These are phyloP conservation scores for Danio jaintianensis DNA, from an alignment of 2,797 vertebrate species.

Conservation along the genomic window DNA sequence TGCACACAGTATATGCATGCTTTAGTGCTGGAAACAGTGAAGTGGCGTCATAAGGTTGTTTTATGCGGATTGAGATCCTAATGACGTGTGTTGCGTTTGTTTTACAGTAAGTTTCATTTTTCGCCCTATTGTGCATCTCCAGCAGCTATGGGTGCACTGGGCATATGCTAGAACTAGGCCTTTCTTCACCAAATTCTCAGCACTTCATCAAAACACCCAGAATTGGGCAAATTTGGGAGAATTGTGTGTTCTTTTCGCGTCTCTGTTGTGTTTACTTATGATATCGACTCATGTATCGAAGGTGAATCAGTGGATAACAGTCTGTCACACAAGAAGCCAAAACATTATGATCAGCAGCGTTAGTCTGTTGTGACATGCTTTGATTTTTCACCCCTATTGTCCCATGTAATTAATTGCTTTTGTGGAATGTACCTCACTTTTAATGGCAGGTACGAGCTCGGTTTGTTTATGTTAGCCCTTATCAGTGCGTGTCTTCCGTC, in stretches of 20 bases:
- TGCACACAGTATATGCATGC: constrained; percentile 1
- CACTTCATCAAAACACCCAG: not conserved
- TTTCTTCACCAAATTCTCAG: not conserved
- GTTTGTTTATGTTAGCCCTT: constrained; percentile 23
- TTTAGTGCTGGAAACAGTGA: not conserved
- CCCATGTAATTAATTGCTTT: not conserved
- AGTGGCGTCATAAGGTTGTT: no score
- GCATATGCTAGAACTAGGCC: constrained; percentile 12
- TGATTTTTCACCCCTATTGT: not conserved
- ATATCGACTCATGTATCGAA: not conserved
- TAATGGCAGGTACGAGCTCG: not conserved
- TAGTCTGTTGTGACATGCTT: not conserved
- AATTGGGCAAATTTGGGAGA: no score
- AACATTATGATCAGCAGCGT: not conserved
- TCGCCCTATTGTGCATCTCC: not conserved
- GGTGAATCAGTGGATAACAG: not conserved
- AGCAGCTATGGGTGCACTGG: not conserved
- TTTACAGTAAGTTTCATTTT: not conserved
- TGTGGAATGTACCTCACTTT: not conserved
- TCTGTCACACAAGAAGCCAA: not conserved
- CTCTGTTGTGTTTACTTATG: not conserved
- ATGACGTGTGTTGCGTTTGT: not conserved
- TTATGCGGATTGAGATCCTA: no score
- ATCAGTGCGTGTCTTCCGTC: constrained; percentile 20
- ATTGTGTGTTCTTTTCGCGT: no score